phyloP scores from a whole-genome alignment of 2,888 invertebrate genomes.

The Cotesia congregata region DNA sequence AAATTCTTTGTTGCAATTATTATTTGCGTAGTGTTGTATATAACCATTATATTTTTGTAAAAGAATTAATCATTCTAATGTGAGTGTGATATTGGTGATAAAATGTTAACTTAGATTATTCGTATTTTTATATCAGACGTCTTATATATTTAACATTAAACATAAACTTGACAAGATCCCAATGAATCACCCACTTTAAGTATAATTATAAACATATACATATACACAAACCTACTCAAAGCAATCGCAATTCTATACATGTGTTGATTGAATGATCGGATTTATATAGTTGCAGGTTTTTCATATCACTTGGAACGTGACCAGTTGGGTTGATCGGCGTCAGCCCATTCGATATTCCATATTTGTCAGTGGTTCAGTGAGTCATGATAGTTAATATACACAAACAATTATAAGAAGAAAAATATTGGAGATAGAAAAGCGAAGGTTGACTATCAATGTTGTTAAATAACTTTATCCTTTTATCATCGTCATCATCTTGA shows the following conservation, averaged over 20 bases:
- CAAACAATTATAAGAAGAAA: not conserved
- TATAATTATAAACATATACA: conserved; percentile 17
- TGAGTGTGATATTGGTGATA: not conserved
- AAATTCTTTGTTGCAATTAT: not conserved
- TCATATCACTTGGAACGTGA: conserved; percentile 41
- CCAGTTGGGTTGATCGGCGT: conserved; percentile 35
- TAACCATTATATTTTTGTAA: not conserved
- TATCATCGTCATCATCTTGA: conserved; percentile 21
- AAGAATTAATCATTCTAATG: not conserved
- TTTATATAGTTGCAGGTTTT: conserved; percentile 13
- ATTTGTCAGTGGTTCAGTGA: conserved; percentile 39
- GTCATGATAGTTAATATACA: conserved; percentile 38
- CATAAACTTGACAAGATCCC: conserved; percentile 33
- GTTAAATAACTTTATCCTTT: conserved; percentile 5
- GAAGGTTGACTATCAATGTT: not conserved
- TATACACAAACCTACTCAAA: conserved; percentile 25
- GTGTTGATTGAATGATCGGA: conserved; percentile 16
- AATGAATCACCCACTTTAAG: conserved; percentile 38
- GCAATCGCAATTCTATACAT: conserved; percentile 16
- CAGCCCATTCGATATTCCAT: conserved; percentile 41
- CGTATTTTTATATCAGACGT: not conserved
- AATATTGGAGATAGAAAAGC: not conserved
- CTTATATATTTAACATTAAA: conserved; percentile 40
- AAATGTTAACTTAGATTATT: not conserved
- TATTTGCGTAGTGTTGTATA: not conserved